These are phyloP conservation scores for Periophthalmodon schlosseri DNA, from an alignment of 2,113 vertebrate species.

Conservation along the genomic window DNA sequence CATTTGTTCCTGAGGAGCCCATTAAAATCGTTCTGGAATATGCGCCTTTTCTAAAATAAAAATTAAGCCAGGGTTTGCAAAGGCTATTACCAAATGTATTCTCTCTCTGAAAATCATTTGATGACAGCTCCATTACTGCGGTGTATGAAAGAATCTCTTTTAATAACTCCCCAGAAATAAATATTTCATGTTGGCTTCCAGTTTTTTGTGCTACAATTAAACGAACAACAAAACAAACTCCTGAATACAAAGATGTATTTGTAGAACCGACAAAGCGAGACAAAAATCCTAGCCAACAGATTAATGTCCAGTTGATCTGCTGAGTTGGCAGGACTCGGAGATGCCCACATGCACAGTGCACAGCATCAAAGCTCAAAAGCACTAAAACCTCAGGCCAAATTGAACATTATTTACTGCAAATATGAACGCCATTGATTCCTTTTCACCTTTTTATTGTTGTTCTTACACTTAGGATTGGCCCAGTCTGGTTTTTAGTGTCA, in stretches of 20 bases:
- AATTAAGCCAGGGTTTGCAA: constrained; percentile 19
- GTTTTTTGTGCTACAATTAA: constrained; percentile 1
- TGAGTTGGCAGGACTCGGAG: constrained; percentile 9
- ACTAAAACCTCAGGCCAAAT: constrained; percentile 31
- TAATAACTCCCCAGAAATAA: not conserved
- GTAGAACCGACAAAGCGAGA: not conserved
- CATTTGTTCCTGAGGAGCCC: constrained; percentile 67
- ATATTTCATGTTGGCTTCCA: not conserved
- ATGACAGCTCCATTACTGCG: not conserved
- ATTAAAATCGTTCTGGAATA: no score
- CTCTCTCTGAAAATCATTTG: not conserved
- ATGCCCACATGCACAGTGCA: not conserved
- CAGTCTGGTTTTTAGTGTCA: constrained; percentile 11
- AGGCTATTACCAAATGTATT: not conserved
- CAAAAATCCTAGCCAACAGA: not conserved
- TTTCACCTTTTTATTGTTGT: constrained; percentile 25
- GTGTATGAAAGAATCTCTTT: not conserved
- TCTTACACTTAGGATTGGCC: constrained; percentile 7
- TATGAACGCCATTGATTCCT: constrained; percentile 29
- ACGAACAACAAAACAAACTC: not conserved
- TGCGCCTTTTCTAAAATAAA: no score
- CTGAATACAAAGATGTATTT: not conserved
- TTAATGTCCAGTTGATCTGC: not conserved
- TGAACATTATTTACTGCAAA: constrained; percentile 19
- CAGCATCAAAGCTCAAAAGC: constrained; percentile 2